These are phyloP conservation scores for Theropithecus gelada DNA, from an alignment of 2,113 vertebrate species.

Conservation along the genomic window DNA sequence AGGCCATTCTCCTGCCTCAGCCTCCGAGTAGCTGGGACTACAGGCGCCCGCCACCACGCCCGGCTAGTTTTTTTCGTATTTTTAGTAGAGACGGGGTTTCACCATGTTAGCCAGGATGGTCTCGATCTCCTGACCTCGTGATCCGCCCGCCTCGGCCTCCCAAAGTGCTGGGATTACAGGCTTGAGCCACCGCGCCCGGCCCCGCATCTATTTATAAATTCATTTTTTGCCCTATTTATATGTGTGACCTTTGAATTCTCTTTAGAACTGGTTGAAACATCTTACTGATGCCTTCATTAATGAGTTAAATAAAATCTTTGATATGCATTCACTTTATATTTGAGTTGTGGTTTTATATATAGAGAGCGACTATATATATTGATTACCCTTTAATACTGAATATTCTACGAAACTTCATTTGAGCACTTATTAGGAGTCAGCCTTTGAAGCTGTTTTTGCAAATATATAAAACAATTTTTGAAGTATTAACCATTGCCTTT, in stretches of 20 bases:
- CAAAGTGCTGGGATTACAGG: too few relatives aligned
- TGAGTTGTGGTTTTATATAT: not conserved
- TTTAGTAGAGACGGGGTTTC: too few relatives aligned
- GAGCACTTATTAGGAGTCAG: not conserved
- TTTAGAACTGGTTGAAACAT: not conserved
- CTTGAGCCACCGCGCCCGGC: too few relatives aligned
- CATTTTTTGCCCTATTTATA: not conserved
- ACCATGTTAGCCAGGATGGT: too few relatives aligned
- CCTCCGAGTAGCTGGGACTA: too few relatives aligned
- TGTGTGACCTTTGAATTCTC: not conserved
- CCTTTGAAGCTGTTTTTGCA: not conserved
- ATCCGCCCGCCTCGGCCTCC: too few relatives aligned
- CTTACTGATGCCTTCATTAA: not conserved
- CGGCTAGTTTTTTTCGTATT: too few relatives aligned
- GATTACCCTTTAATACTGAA: not conserved
- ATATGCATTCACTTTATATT: not conserved
- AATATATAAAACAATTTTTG: not conserved
- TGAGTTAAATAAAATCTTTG: constrained; percentile 30
- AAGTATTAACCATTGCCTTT: not conserved
- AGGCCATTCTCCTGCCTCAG: too few relatives aligned
- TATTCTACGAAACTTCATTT: not conserved
- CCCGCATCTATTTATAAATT: not conserved
- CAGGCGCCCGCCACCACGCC: too few relatives aligned
- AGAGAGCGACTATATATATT: too few relatives aligned
- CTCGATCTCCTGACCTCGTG: too few relatives aligned